These are phyloP conservation scores for Muricea muricata DNA, from an alignment of 92 coral and sea anemone species.

Conservation along the genomic window DNA sequence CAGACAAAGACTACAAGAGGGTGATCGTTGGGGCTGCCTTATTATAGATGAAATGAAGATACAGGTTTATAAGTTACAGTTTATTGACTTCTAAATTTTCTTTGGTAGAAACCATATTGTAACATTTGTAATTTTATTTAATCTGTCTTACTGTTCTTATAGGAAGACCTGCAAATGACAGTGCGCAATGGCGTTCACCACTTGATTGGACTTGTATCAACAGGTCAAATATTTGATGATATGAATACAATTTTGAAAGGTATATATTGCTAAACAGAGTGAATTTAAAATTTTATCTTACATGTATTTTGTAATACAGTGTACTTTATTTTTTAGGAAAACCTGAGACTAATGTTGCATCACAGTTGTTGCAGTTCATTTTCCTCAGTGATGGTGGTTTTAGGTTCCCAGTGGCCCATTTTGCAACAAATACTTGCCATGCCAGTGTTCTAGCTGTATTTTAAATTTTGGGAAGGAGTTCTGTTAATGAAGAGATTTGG, in stretches of 20 bases:
- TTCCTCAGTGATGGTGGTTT: constrained; percentile 17
- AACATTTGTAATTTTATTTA: neutral
- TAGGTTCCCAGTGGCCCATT: constrained; percentile 30
- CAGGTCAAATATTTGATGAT: constrained; percentile 18
- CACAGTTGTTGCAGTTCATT: constrained; percentile 25
- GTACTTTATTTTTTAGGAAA: neutral
- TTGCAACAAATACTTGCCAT: constrained; percentile 30
- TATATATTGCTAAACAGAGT: neutral
- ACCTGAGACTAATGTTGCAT: neutral
- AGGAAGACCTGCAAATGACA: constrained; percentile 40
- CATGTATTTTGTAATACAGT: neutral
- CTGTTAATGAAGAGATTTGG: constrained; percentile 28
- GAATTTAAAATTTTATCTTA: neutral
- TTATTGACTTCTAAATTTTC: neutral
- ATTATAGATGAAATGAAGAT: constrained; percentile 71
- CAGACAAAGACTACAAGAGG: constrained; percentile 45
- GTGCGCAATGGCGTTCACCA: constrained; percentile 19
- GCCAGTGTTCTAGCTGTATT: constrained; percentile 1
- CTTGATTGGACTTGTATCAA: constrained; percentile 8
- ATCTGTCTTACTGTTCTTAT: neutral
- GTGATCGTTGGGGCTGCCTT: constrained; percentile 70
- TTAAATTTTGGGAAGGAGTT: constrained; percentile 23
- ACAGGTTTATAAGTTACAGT: constrained; percentile 39
- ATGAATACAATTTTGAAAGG: constrained; percentile 40
- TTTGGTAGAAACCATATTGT: too few species aligned